Evolutionary conservation across 1,140 invertebrate species (phyloP).

Genomic region (Megalopta genalis): DNA sequence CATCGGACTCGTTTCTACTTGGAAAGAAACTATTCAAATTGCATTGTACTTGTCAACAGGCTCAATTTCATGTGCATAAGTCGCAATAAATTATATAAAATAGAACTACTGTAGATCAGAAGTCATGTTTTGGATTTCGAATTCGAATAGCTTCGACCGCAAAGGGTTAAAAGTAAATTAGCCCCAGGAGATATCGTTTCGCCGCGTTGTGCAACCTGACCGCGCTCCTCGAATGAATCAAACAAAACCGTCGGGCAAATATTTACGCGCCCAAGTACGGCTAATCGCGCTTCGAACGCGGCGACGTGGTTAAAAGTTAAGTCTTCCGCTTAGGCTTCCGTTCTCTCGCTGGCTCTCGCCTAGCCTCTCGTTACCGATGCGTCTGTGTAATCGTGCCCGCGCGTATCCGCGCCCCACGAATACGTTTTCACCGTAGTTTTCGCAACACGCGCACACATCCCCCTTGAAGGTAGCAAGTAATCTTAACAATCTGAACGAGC

Average conservation of each 20-base stretch:
- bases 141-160: too few relatives aligned
- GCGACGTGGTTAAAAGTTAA: slow-evolving; percentile 51
- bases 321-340: slow-evolving; percentile 63
- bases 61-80: too few relatives aligned
- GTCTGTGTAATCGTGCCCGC: background rate
- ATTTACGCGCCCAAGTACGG: slow-evolving; percentile 39
- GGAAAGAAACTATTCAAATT: too few relatives aligned
- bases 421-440: background rate
- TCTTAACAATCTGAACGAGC: slow-evolving; percentile 34
- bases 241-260: slow-evolving; percentile 23
- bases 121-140: too few relatives aligned
- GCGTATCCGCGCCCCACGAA: background rate
- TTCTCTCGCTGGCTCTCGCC: slow-evolving; percentile 34
- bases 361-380: background rate
- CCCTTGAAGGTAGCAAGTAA: slow-evolving; percentile 25
- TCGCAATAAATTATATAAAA: too few relatives aligned
- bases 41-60: too few relatives aligned
- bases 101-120: too few relatives aligned
- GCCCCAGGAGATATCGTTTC: background rate
- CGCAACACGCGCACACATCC: slow-evolving; percentile 15
- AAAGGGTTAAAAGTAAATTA: too few relatives aligned
- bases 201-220: too few relatives aligned
- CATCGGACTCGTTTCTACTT: too few relatives aligned
- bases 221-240: background rate
- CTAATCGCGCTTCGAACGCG: slow-evolving; percentile 38